phyloP scores from a whole-genome alignment of 2,797 vertebrate species.

The Poecilia wingei region DNA sequence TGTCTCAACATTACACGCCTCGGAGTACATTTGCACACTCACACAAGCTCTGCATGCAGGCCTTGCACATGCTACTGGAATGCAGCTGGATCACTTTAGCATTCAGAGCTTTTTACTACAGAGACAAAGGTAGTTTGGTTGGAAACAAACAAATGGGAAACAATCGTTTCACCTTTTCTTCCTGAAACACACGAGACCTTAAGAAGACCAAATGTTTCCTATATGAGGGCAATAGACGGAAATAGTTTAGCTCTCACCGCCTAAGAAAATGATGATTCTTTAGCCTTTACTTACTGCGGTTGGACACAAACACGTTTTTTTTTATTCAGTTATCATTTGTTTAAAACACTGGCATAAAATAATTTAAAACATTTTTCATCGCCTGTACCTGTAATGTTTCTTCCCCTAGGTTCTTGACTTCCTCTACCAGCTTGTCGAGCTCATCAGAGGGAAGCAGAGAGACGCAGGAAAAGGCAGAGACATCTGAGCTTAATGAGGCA shows the following conservation, averaged over 20 bases:
- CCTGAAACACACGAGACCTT: background rate
- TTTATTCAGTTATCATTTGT: background rate
- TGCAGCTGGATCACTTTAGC: background rate
- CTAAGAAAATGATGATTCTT: no score
- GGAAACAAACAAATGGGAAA: background rate
- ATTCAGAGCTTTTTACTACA: background rate
- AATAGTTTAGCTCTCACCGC: no score
- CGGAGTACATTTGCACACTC: background rate
- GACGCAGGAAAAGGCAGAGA: constrained; percentile 81
- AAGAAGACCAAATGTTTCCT: background rate
- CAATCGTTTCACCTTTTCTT: background rate
- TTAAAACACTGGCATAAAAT: no score
- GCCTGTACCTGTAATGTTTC: constrained; percentile 73
- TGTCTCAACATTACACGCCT: background rate
- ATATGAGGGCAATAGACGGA: background rate
- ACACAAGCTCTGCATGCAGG: background rate
- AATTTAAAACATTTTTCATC: no score
- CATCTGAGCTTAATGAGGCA: constrained; percentile 80
- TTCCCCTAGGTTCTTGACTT: constrained; percentile 78
- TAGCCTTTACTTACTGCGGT: background rate
- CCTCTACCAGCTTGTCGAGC: constrained; percentile 81
- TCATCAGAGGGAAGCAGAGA: constrained; percentile 81
- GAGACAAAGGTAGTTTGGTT: background rate
- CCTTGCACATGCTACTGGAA: background rate
- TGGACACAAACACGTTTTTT: background rate